Percentiles rank a stretch among this genome's conserved stretches.
phyloP scores from a whole-genome alignment of 30 jellyfish, hydroid and myxozoan species.

The Haliclystus octoradiatus region DNA sequence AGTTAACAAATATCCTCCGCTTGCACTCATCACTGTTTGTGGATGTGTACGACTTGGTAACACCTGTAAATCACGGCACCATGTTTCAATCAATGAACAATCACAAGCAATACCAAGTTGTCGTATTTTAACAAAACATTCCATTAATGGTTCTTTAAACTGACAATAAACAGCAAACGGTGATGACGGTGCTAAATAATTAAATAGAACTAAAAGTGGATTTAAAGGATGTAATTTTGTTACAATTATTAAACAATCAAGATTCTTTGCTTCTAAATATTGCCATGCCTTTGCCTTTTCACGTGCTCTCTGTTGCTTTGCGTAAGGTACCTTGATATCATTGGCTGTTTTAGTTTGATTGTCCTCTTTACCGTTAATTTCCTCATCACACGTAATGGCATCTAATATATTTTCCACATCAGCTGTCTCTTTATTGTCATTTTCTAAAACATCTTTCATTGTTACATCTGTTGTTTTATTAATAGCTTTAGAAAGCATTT shows the following conservation, averaged over 20 bases:
- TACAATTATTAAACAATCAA: conserved; percentile 62
- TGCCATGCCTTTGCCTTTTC: conserved; percentile 30
- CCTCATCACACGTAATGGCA: background rate
- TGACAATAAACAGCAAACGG: conserved; percentile 80
- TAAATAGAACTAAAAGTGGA: conserved; percentile 32
- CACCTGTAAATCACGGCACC: conserved; percentile 73
- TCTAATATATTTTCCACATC: background rate
- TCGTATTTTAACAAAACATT: conserved; percentile 55
- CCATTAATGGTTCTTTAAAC: conserved; percentile 80
- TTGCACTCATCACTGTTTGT: conserved; percentile 59
- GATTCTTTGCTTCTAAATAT: conserved; percentile 16
- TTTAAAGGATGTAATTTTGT: conserved; percentile 57
- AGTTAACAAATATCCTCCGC: conserved; percentile 65
- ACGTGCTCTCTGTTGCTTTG: conserved; percentile 13
- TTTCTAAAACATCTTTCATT: background rate
- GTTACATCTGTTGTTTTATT: too few relatives aligned
- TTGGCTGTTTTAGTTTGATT: background rate
- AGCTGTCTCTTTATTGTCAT: conserved; percentile 1
- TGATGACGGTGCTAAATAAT: conserved; percentile 38
- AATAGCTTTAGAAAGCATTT: too few relatives aligned
- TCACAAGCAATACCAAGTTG: conserved; percentile 44
- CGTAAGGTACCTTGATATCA: conserved; percentile 14
- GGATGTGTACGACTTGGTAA: conserved; percentile 86
- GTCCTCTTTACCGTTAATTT: background rate
- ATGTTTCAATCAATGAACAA: conserved; percentile 49